These are phyloP conservation scores for Columba janthina DNA, from an alignment of 2,113 vertebrate species.

Conservation along the genomic window DNA sequence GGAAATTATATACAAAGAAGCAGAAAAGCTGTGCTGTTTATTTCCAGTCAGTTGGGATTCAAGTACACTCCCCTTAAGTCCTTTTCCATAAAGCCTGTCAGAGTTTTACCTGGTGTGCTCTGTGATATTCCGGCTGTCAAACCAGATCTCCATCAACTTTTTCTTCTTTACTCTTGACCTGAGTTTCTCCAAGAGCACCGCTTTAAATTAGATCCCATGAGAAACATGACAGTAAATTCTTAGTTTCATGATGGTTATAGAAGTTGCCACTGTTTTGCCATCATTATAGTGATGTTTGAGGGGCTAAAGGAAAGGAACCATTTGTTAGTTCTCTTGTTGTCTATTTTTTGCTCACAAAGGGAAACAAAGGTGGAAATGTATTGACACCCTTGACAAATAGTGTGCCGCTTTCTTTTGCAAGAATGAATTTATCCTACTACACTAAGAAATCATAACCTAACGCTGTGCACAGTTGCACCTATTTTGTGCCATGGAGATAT, in stretches of 20 bases:
- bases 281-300: conserved; percentile 37
- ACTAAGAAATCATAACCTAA: neutral
- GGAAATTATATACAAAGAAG: neutral
- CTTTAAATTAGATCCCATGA: conserved; percentile 76
- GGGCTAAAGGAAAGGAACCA: neutral
- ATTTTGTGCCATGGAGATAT: neutral
- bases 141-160: conserved; percentile 54
- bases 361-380: neutral
- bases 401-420: neutral
- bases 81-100: neutral
- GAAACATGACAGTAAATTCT: conserved; percentile 68
- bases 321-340: neutral
- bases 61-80: neutral
- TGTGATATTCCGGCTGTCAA: conserved; percentile 66
- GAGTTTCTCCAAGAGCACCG: conserved; percentile 61
- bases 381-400: neutral
- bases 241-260: conserved; percentile 56
- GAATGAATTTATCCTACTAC: neutral
- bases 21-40: neutral
- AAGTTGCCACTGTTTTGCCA: conserved; percentile 64
- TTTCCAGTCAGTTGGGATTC: neutral
- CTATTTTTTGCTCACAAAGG: neutral
- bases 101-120: neutral
- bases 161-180: conserved; percentile 67
- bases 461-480: neutral